These are phyloP conservation scores for Himantopus leucocephalus DNA, from an alignment of 2,113 vertebrate species.

Conservation along the genomic window DNA sequence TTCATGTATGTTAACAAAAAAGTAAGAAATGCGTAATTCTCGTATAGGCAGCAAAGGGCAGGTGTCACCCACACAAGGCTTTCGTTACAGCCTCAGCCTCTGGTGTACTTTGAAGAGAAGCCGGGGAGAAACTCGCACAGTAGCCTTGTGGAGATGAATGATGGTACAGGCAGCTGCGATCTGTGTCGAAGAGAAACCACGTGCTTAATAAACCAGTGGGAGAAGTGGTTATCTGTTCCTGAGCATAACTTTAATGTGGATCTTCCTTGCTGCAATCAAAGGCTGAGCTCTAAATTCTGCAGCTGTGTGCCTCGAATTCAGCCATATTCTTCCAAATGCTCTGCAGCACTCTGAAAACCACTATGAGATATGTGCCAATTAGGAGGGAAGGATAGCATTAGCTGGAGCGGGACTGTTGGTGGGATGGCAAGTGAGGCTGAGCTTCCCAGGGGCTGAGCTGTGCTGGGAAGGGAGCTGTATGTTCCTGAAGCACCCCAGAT, in stretches of 20 bases:
- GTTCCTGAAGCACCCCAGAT: not conserved
- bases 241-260: not conserved
- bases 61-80: not conserved
- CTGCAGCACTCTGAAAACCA: not conserved
- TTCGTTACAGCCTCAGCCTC: not conserved
- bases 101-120: not conserved
- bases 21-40: not conserved
- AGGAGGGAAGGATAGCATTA: not conserved
- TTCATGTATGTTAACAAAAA: not conserved
- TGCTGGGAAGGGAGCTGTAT: not conserved
- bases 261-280: not conserved
- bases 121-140: not conserved
- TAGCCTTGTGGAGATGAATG: not conserved
- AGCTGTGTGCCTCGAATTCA: not conserved
- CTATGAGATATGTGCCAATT: rapidly evolving
- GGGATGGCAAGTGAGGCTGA: not conserved
- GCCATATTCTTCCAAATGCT: not conserved
- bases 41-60: not conserved
- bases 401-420: not conserved
- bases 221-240: not conserved
- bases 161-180: not conserved
- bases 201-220: not conserved
- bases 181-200: not conserved
- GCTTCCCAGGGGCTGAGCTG: not conserved
- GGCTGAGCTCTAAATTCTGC: not conserved